phyloP scores from a whole-genome alignment of 1,140 invertebrate genomes.

The Cyclina sinensis region DNA sequence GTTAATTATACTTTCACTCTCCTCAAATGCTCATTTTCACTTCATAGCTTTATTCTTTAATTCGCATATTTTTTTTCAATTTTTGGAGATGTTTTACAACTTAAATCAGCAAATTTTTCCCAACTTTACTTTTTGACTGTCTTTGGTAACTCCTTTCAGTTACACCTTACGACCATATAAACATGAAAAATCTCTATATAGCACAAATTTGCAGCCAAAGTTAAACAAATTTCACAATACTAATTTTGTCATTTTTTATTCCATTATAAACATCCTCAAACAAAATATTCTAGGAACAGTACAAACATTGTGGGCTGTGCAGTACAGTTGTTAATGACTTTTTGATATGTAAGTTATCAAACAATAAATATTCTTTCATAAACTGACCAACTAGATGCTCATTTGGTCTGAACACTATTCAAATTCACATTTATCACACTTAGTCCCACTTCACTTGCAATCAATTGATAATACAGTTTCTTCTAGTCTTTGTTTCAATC shows the following conservation, averaged over 20 bases:
- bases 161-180: no score
- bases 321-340: neutral
- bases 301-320: neutral
- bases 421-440: conserved; percentile 39
- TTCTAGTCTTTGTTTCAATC: neutral
- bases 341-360: neutral
- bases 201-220: no score
- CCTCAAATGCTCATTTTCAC: no score
- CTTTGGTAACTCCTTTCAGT: no score
- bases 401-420: conserved; percentile 13
- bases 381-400: neutral
- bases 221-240: no score
- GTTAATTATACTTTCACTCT: no score
- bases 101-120: no score
- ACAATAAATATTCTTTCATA: neutral
- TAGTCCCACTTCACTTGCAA: conserved; percentile 1
- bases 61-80: no score
- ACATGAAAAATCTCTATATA: no score
- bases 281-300: conserved; percentile 49
- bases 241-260: neutral
- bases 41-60: no score
- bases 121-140: no score
- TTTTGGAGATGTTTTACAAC: no score
- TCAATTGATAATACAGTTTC: neutral
- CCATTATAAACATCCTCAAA: conserved; percentile 61